Percentiles rank a stretch among this genome's conserved stretches.
Evolutionary conservation across 1,140 invertebrate species (phyloP).

Genomic region (Saccostrea echinata): DNA sequence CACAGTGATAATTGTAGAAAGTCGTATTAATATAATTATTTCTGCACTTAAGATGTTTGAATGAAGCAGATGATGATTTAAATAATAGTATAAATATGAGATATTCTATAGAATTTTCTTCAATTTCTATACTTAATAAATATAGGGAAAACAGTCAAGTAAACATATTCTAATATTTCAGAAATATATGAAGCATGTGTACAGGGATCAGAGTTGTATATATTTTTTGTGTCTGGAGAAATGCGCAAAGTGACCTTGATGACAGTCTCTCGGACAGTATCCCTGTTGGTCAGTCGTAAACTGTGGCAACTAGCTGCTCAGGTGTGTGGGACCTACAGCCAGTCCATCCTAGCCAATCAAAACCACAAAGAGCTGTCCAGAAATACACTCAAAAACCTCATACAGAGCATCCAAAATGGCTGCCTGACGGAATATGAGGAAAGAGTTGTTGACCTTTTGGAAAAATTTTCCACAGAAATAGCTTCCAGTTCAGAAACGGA

Average conservation of each 20-base stretch:
- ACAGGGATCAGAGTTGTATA: conserved; percentile 37
- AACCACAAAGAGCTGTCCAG: conserved; percentile 40
- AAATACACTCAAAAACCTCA: conserved; percentile 28
- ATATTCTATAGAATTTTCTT: too few species aligned
- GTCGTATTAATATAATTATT: too few species aligned
- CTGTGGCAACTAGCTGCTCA: conserved; percentile 33
- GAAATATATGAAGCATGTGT: conserved; percentile 18
- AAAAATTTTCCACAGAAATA: background rate
- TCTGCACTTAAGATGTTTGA: too few species aligned
- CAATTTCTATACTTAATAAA: too few species aligned
- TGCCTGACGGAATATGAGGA: conserved; percentile 21
- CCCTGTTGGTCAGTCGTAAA: conserved; percentile 47
- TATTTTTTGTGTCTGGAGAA: conserved; percentile 42
- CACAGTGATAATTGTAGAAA: too few species aligned
- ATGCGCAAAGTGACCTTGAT: conserved; percentile 42
- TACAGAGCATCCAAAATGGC: conserved; percentile 38
- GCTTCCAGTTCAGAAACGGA: background rate
- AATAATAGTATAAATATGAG: too few species aligned
- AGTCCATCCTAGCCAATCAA: conserved; percentile 42
- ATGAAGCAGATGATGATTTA: too few species aligned
- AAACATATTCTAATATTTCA: background rate
- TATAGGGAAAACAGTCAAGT: too few species aligned
- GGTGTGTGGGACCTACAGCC: conserved; percentile 43
- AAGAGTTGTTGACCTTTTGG: conserved; percentile 10
- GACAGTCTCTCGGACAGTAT: conserved; percentile 44